Base-by-base conservation (phyloP, 1,140 invertebrate genomes). In the Lepidurus arcticus region DNA sequence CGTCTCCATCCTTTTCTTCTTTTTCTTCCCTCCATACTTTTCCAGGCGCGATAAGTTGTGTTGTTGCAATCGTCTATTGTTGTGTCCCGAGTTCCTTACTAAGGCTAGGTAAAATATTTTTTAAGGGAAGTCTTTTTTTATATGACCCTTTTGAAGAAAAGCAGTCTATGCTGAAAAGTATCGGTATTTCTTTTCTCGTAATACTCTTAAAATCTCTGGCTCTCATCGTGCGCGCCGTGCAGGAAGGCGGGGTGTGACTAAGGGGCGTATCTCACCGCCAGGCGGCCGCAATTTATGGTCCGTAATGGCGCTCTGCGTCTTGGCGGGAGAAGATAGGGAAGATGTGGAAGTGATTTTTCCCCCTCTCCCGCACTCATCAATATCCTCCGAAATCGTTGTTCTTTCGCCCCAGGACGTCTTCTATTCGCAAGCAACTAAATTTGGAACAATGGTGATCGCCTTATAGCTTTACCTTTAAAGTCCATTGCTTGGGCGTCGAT, bases 241-340 rank as follows among this genome's bases (percentile, higher is more conserved):
- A 65, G 21, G 53, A 65, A 65, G 16, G 21, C n/a, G 53, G 53
- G 53, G 53, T 65, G 53, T 65, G 53, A 65, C 53, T 4, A 65
- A 65, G 53, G 53, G 53, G 53, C 53, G 53, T 65, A 65, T 65
- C n/a, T 65, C 53, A 65, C 53, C 53, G 53, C 10, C 53, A 65
- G 53, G 53, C 53, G 53, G 53, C 53, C 53, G n/a, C 6, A 21
- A 65, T 65, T 65, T 65, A 65, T 65, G 53, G 21, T 3, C 53
- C 53, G 53, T 65, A 65, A 65, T 65, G 53, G 53, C 53, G 53
- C 21, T 65, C 16, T 65, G 53, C 53, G 53, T 65, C 53, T 65
- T 65, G 53, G 53, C 53, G 53, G 21, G 53, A n/a, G 53, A 65
- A 65, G 34, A 34, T 34, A 34, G 34, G 34, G 21, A 65, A 65